Conservation (phyloP, 2,888 invertebrate genomes). For the Odontothrips loti region DNA sequence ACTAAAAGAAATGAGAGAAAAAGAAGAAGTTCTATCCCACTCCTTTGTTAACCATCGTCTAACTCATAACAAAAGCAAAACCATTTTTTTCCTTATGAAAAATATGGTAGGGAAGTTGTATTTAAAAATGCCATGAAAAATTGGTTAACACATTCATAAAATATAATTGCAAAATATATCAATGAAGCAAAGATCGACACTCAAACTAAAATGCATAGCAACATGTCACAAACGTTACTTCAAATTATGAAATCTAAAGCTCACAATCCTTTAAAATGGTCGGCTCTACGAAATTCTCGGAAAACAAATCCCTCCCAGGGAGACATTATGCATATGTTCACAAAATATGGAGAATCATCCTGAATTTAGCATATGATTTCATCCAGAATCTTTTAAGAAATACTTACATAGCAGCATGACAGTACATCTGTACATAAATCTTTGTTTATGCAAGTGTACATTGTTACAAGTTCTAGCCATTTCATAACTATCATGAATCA, state of each 20-base stretch:
- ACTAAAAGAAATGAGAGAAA: background rate
- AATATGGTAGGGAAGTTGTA: too few species aligned
- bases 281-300: background rate
- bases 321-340: background rate
- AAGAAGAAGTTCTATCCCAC: conserved; percentile 1
- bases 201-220: conserved; percentile 7
- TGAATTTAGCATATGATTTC: background rate
- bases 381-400: background rate
- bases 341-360: background rate
- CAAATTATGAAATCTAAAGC: background rate
- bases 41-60: background rate
- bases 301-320: background rate
- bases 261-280: background rate
- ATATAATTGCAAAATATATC: background rate
- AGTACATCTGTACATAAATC: background rate
- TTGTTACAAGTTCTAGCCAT: background rate
- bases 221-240: background rate
- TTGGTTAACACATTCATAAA: too few species aligned
- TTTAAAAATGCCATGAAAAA: too few species aligned
- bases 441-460: background rate
- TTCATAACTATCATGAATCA: background rate
- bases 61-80: too few species aligned
- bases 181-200: background rate
- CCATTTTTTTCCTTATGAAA: too few species aligned
- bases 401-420: background rate